phyloP scores from a whole-genome alignment of 2,888 invertebrate species.

The Machimus rusticus region DNA sequence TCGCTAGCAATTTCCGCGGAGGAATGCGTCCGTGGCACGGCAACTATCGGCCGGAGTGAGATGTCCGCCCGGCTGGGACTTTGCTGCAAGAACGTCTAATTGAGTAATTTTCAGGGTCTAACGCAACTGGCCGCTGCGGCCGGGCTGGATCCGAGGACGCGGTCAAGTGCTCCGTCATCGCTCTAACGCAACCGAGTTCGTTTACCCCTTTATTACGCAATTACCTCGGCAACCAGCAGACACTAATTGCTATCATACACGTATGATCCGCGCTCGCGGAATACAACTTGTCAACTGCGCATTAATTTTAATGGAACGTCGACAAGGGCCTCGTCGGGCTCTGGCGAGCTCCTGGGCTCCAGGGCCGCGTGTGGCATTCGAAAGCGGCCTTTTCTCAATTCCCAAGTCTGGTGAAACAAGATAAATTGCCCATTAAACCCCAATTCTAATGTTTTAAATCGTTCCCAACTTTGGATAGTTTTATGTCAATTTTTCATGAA shows the following conservation, averaged over 20 bases:
- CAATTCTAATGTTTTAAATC: no score
- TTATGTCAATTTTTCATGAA: no score
- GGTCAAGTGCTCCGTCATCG: background rate
- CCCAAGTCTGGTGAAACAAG: background rate
- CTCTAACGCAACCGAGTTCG: background rate
- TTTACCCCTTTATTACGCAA: conserved; percentile 21
- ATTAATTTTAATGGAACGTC: background rate
- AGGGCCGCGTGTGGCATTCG: background rate
- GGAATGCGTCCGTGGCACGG: background rate
- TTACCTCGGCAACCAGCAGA: background rate
- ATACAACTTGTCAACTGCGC: conserved; percentile 6
- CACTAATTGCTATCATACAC: conserved; percentile 1
- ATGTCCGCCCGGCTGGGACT: background rate
- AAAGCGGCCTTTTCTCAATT: background rate
- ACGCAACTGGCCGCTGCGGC: background rate
- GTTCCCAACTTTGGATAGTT: no score
- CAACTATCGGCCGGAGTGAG: background rate
- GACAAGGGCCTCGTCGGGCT: background rate
- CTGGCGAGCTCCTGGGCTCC: background rate
- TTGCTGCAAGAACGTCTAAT: background rate
- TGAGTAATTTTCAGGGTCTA: conserved; percentile 24
- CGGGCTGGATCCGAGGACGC: background rate
- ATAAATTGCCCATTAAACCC: background rate
- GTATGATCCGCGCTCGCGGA: background rate
- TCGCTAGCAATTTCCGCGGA: background rate